Evolutionary conservation across 2,113 vertebrate species (phyloP).

Genomic region (Leiothrix lutea): DNA sequence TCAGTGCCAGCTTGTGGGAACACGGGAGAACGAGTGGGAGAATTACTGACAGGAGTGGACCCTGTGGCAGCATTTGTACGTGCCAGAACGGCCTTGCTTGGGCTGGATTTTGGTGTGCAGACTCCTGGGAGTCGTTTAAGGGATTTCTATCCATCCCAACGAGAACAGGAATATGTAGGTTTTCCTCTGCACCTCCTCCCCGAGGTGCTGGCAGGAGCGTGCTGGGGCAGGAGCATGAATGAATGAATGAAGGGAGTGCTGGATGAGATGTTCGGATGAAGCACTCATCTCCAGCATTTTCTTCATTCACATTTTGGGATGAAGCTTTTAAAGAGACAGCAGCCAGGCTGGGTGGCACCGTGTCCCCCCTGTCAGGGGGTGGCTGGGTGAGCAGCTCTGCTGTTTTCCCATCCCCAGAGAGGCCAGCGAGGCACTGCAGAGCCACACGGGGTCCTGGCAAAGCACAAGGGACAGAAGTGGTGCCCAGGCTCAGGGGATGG

Average conservation of each 20-base stretch:
- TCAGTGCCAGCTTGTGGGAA: background rate
- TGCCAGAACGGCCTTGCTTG: background rate
- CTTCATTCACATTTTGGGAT: conserved; percentile 24
- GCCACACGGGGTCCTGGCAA: background rate
- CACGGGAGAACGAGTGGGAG: background rate
- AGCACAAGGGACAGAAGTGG: background rate
- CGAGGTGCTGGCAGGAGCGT: background rate
- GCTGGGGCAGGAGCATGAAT: background rate
- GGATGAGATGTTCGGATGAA: background rate
- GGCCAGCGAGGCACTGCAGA: background rate
- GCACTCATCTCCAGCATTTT: background rate
- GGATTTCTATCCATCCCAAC: background rate
- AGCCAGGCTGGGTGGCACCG: background rate
- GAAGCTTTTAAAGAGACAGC: conserved; percentile 40
- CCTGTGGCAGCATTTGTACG: rapidly evolving
- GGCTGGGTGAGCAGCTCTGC: background rate
- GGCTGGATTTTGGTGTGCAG: background rate
- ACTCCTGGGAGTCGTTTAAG: background rate
- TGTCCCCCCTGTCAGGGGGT: too few relatives aligned
- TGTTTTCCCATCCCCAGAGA: background rate
- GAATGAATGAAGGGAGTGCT: background rate
- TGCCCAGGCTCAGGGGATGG: background rate
- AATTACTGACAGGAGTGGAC: background rate
- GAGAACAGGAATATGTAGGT: background rate
- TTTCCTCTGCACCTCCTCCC: background rate